phyloP scores from a whole-genome alignment of 2,113 vertebrate genomes.

The Lampris megalopsis region DNA sequence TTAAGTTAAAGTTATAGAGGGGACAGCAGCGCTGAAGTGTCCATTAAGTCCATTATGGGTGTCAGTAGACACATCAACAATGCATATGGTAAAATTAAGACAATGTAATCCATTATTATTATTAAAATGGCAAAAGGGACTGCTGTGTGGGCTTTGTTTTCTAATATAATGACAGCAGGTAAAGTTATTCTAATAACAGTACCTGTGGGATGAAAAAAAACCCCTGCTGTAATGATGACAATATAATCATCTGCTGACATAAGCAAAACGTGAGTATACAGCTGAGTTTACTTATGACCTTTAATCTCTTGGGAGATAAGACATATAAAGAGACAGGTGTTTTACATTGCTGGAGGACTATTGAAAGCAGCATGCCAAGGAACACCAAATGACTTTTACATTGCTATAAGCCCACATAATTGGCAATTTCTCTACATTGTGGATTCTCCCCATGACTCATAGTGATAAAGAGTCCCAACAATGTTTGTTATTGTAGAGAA shows the following conservation, averaged over 20 bases:
- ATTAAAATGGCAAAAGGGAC: neutral
- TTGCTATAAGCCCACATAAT: conserved; percentile 37
- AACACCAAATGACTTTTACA: conserved; percentile 35
- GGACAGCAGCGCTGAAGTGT: neutral
- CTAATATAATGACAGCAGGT: conserved; percentile 49
- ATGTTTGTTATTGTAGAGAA: conserved; percentile 36
- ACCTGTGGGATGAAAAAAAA: conserved; percentile 56
- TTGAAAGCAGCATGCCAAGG: conserved; percentile 46
- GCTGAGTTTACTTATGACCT: conserved; percentile 49
- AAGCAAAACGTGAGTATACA: conserved; percentile 55
- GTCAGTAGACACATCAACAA: neutral
- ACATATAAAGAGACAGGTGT: conserved; percentile 55
- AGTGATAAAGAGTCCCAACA: conserved; percentile 19
- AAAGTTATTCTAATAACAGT: conserved; percentile 45
- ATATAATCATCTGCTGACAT: conserved; percentile 71
- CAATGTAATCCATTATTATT: neutral
- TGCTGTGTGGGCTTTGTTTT: conserved; percentile 8
- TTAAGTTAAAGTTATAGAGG: neutral
- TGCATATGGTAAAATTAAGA: conserved; percentile 3
- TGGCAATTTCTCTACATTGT: conserved; percentile 31
- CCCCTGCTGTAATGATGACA: conserved; percentile 52
- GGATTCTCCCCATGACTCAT: conserved; percentile 11
- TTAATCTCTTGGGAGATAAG: conserved; percentile 59
- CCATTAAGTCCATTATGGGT: neutral
- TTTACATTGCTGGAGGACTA: conserved; percentile 60